Evolutionary conservation across 2,797 vertebrate species (phyloP).

Genomic region (Dryobates pubescens): DNA sequence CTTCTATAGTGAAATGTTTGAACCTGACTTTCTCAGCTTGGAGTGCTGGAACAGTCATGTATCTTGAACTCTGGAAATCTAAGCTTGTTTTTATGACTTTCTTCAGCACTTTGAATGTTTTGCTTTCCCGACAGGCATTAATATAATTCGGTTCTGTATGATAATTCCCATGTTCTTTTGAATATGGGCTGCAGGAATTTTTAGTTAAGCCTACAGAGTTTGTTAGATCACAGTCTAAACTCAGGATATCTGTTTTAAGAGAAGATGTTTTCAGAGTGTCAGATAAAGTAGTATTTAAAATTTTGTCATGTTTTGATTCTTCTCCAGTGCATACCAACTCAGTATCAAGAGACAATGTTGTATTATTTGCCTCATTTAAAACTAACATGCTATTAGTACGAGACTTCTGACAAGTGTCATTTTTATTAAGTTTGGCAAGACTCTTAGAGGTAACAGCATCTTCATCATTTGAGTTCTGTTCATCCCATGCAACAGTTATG

Average conservation of each 20-base stretch:
- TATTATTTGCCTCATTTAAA: slow-evolving; percentile 21
- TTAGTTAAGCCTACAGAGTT: slow-evolving; percentile 17
- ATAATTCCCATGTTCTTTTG: slow-evolving; percentile 33
- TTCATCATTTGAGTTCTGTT: slow-evolving; percentile 34
- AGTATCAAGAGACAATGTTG: neutral
- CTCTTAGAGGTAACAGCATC: slow-evolving; percentile 24
- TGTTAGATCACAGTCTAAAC: slow-evolving; percentile 23
- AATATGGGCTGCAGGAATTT: slow-evolving; percentile 26
- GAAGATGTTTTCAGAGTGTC: slow-evolving; percentile 50
- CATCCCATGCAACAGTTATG: neutral
- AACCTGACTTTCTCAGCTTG: slow-evolving; percentile 62
- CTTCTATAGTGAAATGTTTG: slow-evolving; percentile 78
- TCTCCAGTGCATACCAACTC: slow-evolving; percentile 1
- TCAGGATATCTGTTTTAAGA: slow-evolving; percentile 40
- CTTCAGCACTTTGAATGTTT: neutral
- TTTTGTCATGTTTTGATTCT: slow-evolving; percentile 44
- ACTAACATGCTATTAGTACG: neutral
- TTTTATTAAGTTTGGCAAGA: neutral
- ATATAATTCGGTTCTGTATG: slow-evolving; percentile 5
- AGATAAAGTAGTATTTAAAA: slow-evolving; percentile 48
- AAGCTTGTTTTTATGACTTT: neutral
- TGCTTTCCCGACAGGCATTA: slow-evolving; percentile 6
- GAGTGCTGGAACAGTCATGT: neutral
- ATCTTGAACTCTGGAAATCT: slow-evolving; percentile 22
- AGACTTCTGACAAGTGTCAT: slow-evolving; percentile 5